phyloP scores from a whole-genome alignment of 2,888 invertebrate species.

The Cheilosia impressa region DNA sequence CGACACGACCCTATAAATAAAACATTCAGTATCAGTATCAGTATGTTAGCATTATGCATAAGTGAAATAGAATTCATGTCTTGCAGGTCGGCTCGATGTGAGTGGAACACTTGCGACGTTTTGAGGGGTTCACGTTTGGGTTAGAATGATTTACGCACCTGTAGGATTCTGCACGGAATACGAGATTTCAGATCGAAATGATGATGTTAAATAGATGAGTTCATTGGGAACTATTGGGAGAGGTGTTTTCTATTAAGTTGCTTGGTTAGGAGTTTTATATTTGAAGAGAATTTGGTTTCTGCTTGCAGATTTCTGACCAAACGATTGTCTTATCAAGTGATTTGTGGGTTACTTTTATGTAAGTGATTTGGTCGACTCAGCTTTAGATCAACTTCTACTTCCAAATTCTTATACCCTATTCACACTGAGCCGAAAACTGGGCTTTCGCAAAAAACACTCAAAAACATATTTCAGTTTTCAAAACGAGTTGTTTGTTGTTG shows the following conservation, averaged over 20 bases:
- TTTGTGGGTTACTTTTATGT: too few relatives aligned
- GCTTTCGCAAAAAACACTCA: too few relatives aligned
- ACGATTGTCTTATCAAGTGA: not conserved
- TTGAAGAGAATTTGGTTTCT: too few relatives aligned
- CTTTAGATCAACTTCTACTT: too few relatives aligned
- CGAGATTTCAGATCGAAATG: conserved; percentile 19
- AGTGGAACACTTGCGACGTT: conserved; percentile 10
- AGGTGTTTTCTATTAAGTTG: not conserved
- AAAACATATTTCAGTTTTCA: too few relatives aligned
- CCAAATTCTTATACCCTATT: too few relatives aligned
- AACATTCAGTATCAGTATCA: conserved; percentile 43
- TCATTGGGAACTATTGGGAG: not conserved
- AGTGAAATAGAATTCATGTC: conserved; percentile 61
- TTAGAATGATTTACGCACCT: conserved; percentile 68
- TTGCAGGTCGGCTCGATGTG: conserved; percentile 20
- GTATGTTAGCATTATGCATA: conserved; percentile 51
- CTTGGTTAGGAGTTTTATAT: not conserved
- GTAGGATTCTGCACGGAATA: conserved; percentile 62
- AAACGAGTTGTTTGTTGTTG: too few relatives aligned
- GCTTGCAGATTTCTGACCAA: too few relatives aligned
- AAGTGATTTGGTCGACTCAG: too few relatives aligned
- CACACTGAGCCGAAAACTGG: too few relatives aligned
- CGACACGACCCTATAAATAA: conserved; percentile 68
- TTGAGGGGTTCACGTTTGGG: conserved; percentile 53
- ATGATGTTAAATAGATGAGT: conserved; percentile 23